These are phyloP conservation scores for Plecotus auritus DNA, from an alignment of 2,113 vertebrate species.

Conservation along the genomic window DNA sequence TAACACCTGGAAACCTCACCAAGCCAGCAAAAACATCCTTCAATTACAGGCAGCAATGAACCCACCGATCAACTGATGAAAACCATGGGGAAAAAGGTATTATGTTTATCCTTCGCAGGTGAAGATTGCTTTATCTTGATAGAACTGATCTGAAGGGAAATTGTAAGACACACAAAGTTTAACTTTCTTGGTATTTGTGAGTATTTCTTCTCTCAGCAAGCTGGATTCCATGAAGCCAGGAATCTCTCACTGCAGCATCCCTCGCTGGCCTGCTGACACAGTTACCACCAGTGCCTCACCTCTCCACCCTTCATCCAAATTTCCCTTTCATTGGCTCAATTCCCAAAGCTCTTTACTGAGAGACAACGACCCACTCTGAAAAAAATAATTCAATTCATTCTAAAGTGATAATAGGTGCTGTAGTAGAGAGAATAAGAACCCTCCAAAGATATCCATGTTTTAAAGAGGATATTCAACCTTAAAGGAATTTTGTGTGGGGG, in stretches of 20 bases:
- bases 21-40: neutral
- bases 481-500: neutral
- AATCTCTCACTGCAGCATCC: neutral
- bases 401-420: neutral
- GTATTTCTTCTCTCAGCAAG: neutral
- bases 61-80: neutral
- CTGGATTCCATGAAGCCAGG: neutral
- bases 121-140: neutral
- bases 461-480: neutral
- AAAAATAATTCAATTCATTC: neutral
- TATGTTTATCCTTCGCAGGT: neutral
- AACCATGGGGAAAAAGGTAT: neutral
- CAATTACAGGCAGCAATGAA: neutral
- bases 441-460: neutral
- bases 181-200: neutral
- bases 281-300: neutral
- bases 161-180: neutral
- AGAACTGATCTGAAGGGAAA: neutral
- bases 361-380: neutral
- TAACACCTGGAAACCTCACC: neutral
- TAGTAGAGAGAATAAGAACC: neutral
- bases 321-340: neutral
- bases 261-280: neutral
- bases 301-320: neutral
- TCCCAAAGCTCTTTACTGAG: neutral